These are phyloP conservation scores for Tapirus indicus DNA, from an alignment of 2,797 vertebrate genomes.

Conservation along the genomic window DNA sequence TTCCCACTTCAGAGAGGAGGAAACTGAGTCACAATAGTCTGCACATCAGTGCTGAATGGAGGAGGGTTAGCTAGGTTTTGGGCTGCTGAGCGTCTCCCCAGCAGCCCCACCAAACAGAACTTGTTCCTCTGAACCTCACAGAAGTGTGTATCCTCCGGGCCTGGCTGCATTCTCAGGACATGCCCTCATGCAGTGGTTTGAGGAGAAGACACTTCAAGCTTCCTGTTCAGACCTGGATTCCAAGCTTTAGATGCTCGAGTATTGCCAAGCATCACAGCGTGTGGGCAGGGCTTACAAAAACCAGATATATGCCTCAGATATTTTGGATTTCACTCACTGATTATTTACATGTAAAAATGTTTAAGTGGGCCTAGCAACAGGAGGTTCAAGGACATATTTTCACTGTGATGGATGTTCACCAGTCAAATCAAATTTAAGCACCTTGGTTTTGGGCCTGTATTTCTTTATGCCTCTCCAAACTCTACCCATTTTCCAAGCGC, in stretches of 20 bases:
- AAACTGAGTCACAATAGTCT: neutral
- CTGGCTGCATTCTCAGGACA: no score
- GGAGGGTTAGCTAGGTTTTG: neutral
- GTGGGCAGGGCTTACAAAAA: neutral
- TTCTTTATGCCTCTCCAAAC: neutral
- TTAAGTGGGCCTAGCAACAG: neutral
- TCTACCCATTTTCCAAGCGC: neutral
- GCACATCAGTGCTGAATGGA: neutral
- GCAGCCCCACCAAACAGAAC: neutral
- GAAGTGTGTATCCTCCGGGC: rapidly evolving
- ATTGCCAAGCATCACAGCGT: neutral
- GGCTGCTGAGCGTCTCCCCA: neutral
- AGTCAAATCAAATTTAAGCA: constrained; percentile 37
- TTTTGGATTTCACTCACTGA: neutral
- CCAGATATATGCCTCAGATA: neutral
- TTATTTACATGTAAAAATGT: constrained; percentile 1
- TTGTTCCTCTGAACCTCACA: neutral
- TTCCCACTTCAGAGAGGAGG: neutral
- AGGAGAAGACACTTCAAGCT: neutral
- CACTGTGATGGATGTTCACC: neutral
- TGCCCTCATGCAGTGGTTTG: neutral
- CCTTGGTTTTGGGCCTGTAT: neutral
- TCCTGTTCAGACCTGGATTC: neutral
- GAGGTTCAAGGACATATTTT: neutral
- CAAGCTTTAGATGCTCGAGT: neutral